These are phyloP conservation scores for Drosophila greeni DNA, from an alignment of 2,888 invertebrate genomes.

Conservation along the genomic window DNA sequence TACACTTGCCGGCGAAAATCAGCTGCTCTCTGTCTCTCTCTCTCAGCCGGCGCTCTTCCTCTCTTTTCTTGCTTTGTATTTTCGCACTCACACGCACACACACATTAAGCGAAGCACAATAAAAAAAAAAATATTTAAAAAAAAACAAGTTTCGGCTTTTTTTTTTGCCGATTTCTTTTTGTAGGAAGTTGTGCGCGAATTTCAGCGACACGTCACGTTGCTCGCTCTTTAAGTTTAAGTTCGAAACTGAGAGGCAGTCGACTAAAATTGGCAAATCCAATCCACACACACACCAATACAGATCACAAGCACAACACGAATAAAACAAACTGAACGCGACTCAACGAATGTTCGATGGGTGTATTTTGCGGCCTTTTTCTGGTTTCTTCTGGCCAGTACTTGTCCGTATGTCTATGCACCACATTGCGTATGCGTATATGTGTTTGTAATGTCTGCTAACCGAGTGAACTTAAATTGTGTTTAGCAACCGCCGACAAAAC, in stretches of 20 bases:
- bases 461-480: conserved; percentile 70
- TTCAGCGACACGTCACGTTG: conserved; percentile 69
- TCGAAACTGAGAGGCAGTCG: conserved; percentile 66
- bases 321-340: conserved; percentile 28
- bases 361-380: conserved; percentile 27
- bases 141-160: conserved; percentile 28
- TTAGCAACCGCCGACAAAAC: conserved; percentile 40
- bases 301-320: conserved; percentile 14
- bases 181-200: conserved; percentile 66
- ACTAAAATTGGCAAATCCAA: conserved; percentile 45
- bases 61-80: conserved; percentile 35
- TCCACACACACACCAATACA: conserved; percentile 23
- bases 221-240: conserved; percentile 72
- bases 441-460: conserved; percentile 54
- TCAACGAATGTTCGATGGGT: conserved; percentile 24
- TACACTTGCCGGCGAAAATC: conserved; percentile 72
- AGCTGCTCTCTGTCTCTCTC: conserved; percentile 62
- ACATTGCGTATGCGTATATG: conserved; percentile 14
- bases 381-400: conserved; percentile 19
- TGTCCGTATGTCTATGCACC: conserved; percentile 12
- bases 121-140: conserved; percentile 12
- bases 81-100: conserved; percentile 31
- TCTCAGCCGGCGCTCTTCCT: conserved; percentile 16
- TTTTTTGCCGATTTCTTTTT: conserved; percentile 38
- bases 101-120: conserved; percentile 14